These are phyloP conservation scores for Corythornis madagascariensis DNA, from an alignment of 2,113 vertebrate species.

Conservation along the genomic window DNA sequence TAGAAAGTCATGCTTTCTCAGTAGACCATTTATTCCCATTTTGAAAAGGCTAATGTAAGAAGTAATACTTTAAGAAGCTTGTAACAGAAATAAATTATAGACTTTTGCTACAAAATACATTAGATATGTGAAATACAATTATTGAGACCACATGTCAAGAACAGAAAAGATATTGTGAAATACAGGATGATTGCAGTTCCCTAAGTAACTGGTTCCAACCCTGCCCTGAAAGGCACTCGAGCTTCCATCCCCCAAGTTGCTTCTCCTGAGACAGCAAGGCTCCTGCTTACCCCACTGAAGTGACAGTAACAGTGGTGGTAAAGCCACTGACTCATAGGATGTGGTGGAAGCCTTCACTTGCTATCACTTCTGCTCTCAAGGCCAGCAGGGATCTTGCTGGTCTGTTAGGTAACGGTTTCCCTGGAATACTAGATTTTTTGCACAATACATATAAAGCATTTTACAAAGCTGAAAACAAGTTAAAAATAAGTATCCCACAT, in stretches of 20 bases:
- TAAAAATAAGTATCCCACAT: background rate
- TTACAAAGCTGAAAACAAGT: background rate
- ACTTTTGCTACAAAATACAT: background rate
- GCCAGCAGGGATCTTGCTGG: background rate
- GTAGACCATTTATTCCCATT: background rate
- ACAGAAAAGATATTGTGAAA: background rate
- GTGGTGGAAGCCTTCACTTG: background rate
- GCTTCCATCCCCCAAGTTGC: background rate
- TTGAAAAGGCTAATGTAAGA: background rate
- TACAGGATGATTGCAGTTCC: background rate
- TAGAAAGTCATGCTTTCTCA: background rate
- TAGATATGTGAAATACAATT: background rate
- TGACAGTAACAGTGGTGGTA: fast-evolving
- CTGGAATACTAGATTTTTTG: background rate
- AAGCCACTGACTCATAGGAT: background rate
- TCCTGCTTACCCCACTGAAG: background rate
- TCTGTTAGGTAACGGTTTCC: background rate
- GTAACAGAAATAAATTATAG: background rate
- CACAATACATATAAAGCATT: background rate
- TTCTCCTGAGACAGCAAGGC: background rate
- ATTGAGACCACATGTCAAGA: background rate
- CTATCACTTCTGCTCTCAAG: background rate
- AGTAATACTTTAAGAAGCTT: background rate
- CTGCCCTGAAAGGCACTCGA: background rate
- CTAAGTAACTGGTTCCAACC: background rate